Percentiles rank a stretch among this genome's conserved stretches.
Evolutionary conservation across 2,797 vertebrate genomes (phyloP).

Genomic region (Channallabes apus): DNA sequence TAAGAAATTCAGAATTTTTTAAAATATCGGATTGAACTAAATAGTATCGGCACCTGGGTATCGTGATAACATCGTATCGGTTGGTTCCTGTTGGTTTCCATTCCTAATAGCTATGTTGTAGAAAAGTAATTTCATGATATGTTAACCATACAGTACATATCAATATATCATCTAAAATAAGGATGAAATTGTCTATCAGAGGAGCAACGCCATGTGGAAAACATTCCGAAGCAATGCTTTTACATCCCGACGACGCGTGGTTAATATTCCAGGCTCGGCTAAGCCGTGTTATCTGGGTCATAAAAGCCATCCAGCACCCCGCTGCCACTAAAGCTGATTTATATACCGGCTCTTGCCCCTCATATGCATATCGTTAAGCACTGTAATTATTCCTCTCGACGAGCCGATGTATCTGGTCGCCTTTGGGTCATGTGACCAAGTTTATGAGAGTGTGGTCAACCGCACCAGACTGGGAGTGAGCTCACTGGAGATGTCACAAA

Average conservation of each 20-base stretch:
- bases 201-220: not conserved
- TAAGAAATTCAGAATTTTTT: no score
- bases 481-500: constrained; percentile 44
- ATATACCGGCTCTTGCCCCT: constrained; percentile 83
- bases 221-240: not conserved
- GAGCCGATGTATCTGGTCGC: constrained; percentile 78
- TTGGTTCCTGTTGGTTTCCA: no score
- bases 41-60: no score
- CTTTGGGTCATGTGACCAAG: constrained; percentile 79
- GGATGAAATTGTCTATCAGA: no score
- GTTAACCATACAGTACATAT: not conserved
- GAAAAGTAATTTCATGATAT: not conserved
- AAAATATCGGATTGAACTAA: no score
- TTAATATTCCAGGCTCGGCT: constrained; percentile 63
- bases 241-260: constrained; percentile 26
- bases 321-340: constrained; percentile 94
- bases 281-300: constrained; percentile 60
- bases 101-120: no score
- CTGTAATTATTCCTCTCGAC: constrained; percentile 86
- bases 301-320: constrained; percentile 70
- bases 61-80: no score
- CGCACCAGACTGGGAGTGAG: constrained; percentile 42
- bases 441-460: constrained; percentile 39
- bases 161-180: not conserved
- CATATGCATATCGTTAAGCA: constrained; percentile 93